Percentiles rank a stretch among this genome's conserved stretches.
phyloP scores from a whole-genome alignment of 2,888 invertebrate genomes.

The Hipparchia sbordonii region DNA sequence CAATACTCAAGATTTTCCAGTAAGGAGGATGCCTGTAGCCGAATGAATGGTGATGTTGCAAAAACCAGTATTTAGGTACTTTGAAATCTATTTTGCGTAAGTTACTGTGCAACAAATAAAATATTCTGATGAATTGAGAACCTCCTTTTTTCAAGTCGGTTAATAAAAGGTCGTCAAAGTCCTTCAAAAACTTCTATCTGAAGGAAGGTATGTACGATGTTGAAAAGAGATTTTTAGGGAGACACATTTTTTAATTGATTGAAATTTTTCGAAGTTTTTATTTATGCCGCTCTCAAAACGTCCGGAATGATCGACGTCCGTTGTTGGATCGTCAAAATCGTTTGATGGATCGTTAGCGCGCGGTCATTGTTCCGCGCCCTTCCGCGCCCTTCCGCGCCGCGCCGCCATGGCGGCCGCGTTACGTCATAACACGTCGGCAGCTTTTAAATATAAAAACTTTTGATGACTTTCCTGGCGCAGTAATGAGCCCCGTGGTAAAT shows the following conservation, averaged over 20 bases:
- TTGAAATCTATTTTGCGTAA: no score
- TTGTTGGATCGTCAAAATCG: conserved; percentile 40
- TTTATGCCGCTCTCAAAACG: conserved; percentile 1
- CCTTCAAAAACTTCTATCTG: no score
- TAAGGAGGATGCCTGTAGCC: no score
- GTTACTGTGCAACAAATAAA: no score
- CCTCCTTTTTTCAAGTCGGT: no score
- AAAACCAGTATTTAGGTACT: no score
- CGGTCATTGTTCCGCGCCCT: conserved; percentile 30
- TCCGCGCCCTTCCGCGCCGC: conserved; percentile 9
- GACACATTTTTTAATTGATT: not conserved
- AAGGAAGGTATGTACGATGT: not conserved
- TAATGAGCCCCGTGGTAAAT: no score
- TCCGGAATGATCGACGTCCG: conserved; percentile 25
- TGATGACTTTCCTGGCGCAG: not conserved
- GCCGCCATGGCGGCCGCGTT: conserved; percentile 25
- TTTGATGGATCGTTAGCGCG: conserved; percentile 47
- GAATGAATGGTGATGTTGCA: no score
- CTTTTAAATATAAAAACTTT: conserved; percentile 5
- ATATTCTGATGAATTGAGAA: no score
- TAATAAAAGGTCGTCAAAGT: no score
- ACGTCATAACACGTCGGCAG: conserved; percentile 25
- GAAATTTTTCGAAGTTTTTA: conserved; percentile 5
- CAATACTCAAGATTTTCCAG: no score
- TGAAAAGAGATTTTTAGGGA: not conserved